phyloP scores from a whole-genome alignment of 2,113 vertebrate genomes.

The Ptyas mucosa region DNA sequence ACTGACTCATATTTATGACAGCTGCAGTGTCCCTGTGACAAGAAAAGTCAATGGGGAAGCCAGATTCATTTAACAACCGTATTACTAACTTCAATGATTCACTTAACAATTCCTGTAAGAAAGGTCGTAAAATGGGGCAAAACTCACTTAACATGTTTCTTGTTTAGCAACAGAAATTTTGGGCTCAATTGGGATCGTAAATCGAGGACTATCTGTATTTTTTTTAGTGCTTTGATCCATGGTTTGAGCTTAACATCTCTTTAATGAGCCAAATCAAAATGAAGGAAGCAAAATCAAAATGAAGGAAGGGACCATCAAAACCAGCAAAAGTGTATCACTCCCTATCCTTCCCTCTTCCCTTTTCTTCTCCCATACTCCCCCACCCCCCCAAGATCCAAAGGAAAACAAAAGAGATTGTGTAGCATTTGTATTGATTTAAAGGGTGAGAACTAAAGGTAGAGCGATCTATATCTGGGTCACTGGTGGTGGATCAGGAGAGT shows the following conservation, averaged over 20 bases:
- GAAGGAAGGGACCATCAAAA: background rate
- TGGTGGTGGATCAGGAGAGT: background rate
- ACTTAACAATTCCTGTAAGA: too few species aligned
- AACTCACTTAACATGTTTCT: too few species aligned
- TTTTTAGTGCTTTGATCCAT: background rate
- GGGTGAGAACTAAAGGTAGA: background rate
- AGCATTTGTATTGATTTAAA: background rate
- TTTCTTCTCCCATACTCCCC: background rate
- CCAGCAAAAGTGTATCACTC: background rate
- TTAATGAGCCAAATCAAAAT: background rate
- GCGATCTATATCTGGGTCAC: background rate
- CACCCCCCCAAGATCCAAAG: background rate
- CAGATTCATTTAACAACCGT: too few species aligned
- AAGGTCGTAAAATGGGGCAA: too few species aligned
- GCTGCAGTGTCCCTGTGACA: too few species aligned
- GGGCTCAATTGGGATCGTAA: too few species aligned
- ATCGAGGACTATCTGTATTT: background rate
- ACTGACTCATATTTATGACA: too few species aligned
- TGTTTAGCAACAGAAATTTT: too few species aligned
- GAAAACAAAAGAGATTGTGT: too few species aligned
- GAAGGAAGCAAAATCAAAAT: background rate
- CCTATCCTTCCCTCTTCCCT: background rate
- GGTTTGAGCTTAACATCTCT: background rate
- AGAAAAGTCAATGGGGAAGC: too few species aligned
- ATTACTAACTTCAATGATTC: too few species aligned